These are phyloP conservation scores for Propithecus perrieri DNA, from an alignment of 2,797 vertebrate species.

Conservation along the genomic window DNA sequence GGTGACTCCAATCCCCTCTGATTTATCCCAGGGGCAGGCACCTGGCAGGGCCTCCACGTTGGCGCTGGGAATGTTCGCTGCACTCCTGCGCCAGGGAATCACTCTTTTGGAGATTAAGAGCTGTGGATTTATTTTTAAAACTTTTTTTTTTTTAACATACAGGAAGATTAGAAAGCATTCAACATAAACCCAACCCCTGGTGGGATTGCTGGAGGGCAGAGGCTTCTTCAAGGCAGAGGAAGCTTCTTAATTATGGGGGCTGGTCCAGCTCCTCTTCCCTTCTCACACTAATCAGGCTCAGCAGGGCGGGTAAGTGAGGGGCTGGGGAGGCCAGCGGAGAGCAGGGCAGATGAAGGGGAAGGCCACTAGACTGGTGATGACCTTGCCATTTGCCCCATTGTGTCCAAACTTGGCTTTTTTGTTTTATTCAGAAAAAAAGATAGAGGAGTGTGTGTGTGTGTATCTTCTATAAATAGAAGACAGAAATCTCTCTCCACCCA, in stretches of 20 bases:
- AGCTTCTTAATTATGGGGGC: conserved; percentile 7
- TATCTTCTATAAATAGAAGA: conserved; percentile 68
- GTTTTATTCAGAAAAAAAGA: conserved; percentile 55
- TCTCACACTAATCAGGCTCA: conserved; percentile 15
- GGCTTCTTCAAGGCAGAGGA: conserved; percentile 44
- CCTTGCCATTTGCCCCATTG: conserved; percentile 12
- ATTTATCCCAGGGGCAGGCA: conserved; percentile 50
- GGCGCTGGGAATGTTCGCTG: neutral
- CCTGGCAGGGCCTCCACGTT: neutral
- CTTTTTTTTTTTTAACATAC: neutral
- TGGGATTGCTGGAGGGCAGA: conserved; percentile 26
- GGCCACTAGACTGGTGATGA: neutral
- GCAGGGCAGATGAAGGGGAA: neutral
- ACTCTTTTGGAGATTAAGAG: conserved; percentile 49
- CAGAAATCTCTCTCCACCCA: conserved; percentile 18
- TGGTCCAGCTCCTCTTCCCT: neutral
- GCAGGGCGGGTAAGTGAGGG: neutral
- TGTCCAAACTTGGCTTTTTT: conserved; percentile 55
- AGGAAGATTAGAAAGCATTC: conserved; percentile 54
- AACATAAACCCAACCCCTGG: neutral
- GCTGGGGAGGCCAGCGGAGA: neutral
- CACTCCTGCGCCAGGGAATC: neutral
- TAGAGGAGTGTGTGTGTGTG: neutral
- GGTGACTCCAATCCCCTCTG: neutral
- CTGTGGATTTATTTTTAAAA: conserved; percentile 46